Conservation (phyloP, 1,140 invertebrate species). For the Centruroides vittatus region DNA sequence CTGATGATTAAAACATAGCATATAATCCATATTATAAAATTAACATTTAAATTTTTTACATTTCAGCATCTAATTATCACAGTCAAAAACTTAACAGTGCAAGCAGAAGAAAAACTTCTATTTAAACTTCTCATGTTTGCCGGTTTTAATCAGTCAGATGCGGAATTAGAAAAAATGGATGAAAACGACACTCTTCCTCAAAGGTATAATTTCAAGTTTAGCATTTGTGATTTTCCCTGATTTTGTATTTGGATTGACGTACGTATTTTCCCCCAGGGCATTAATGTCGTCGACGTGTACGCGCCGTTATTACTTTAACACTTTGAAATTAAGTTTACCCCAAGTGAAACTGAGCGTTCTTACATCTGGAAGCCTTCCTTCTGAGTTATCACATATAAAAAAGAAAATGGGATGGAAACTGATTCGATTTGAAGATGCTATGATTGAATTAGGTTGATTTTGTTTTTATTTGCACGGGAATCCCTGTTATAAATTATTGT, state of each 20-base stretch:
- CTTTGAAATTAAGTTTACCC: conserved; percentile 16
- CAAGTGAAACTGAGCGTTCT: conserved; percentile 65
- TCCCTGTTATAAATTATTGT: neutral
- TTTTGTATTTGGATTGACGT: no score
- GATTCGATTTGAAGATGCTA: conserved; percentile 91
- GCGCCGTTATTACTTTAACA: conserved; percentile 16
- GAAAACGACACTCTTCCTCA: conserved; percentile 30
- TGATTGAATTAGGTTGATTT: conserved; percentile 51
- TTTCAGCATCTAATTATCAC: conserved; percentile 60
- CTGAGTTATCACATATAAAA: conserved; percentile 63
- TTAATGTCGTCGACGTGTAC: neutral
- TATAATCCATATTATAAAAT: no score
- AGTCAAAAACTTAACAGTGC: conserved; percentile 65
- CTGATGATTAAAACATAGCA: no score
- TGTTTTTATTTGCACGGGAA: no score
- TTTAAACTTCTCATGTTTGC: conserved; percentile 65
- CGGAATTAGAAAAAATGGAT: conserved; percentile 39
- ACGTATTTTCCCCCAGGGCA: no score
- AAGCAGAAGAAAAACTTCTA: conserved; percentile 74
- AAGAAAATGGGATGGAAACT: conserved; percentile 69
- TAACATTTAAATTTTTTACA: conserved; percentile 16
- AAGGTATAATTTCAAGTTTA: conserved; percentile 1
- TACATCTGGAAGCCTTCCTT: conserved; percentile 62
- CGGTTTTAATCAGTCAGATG: conserved; percentile 23
- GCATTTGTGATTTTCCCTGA: no score